phyloP scores from a whole-genome alignment of 2,113 vertebrate genomes.

The Fregetta grallaria region DNA sequence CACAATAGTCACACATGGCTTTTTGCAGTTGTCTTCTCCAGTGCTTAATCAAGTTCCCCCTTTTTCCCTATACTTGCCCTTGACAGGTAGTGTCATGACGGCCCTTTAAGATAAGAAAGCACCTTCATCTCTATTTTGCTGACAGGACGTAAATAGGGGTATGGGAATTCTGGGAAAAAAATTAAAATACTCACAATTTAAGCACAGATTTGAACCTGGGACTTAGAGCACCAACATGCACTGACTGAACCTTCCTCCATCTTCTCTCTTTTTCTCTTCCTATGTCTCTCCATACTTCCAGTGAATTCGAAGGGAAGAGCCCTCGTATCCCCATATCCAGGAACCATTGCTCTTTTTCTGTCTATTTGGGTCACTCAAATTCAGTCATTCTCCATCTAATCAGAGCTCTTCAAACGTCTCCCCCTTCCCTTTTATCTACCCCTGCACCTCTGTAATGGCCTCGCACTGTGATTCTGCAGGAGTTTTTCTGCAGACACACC shows the following conservation, averaged over 20 bases:
- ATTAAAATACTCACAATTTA: background rate
- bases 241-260: background rate
- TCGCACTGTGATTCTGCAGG: background rate
- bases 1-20: rapidly evolving
- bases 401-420: background rate
- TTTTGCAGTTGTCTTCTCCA: background rate
- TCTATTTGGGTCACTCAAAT: background rate
- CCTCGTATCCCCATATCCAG: background rate
- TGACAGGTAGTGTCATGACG: background rate
- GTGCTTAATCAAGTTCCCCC: background rate
- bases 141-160: rapidly evolving
- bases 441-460: background rate
- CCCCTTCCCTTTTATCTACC: background rate
- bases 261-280: background rate
- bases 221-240: background rate
- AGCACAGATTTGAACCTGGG: background rate
- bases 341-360: background rate
- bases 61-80: background rate
- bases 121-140: background rate
- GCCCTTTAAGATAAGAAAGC: background rate
- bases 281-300: background rate
- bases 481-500: background rate
- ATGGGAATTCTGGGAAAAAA: background rate
- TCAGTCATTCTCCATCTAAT: background rate
- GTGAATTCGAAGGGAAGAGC: background rate